Conservation (phyloP, 2,113 vertebrate species). For the Crotalus tigris region DNA sequence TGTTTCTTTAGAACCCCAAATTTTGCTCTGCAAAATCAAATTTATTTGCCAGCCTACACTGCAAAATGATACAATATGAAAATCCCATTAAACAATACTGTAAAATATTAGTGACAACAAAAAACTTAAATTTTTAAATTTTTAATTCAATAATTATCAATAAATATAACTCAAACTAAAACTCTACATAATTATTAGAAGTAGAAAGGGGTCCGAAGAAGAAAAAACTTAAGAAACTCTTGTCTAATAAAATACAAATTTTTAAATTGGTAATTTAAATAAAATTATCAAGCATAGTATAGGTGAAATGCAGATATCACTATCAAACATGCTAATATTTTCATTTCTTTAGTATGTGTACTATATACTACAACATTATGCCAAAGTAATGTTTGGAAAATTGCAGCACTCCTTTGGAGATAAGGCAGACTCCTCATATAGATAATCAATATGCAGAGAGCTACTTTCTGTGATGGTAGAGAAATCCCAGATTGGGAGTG, state of each 20-base stretch:
- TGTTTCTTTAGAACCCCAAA: no score
- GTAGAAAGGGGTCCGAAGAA: no score
- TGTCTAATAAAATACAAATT: no score
- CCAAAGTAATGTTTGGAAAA: background rate
- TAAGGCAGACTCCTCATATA: background rate
- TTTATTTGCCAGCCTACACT: no score
- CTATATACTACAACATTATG: background rate
- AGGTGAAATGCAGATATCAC: background rate
- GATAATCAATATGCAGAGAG: background rate
- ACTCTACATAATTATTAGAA: background rate
- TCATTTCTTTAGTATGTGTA: background rate
- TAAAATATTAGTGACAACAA: no score
- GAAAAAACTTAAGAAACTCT: no score
- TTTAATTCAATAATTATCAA: no score
- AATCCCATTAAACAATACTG: no score
- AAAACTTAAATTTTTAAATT: no score
- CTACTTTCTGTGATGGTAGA: background rate
- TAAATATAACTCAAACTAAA: background rate
- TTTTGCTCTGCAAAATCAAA: no score
- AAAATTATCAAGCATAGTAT: background rate
- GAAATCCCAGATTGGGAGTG: no score
- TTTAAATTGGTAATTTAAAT: background rate
- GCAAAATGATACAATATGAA: no score
- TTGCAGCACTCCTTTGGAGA: background rate
- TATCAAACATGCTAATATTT: background rate